These are phyloP conservation scores for Antennarius striatus DNA, from an alignment of 2,113 vertebrate genomes.

Conservation along the genomic window DNA sequence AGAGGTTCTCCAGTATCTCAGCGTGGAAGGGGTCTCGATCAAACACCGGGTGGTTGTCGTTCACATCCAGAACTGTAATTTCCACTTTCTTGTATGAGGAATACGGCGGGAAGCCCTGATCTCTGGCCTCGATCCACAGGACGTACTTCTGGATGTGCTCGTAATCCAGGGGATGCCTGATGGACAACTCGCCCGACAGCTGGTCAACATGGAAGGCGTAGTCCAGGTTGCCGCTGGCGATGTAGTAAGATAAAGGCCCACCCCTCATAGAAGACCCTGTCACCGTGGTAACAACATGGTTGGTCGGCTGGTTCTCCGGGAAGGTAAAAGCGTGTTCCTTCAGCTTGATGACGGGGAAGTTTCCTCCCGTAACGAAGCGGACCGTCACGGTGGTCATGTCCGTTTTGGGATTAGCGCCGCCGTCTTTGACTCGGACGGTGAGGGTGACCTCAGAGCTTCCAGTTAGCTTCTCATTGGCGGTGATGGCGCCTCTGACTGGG, in stretches of 20 bases:
- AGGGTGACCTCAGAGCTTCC: slow-evolving; percentile 91
- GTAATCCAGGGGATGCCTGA: slow-evolving; percentile 86
- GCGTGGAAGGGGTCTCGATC: slow-evolving; percentile 88
- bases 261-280: slow-evolving; percentile 87
- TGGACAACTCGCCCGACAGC: slow-evolving; percentile 89
- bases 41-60: slow-evolving; percentile 91
- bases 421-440: slow-evolving; percentile 89
- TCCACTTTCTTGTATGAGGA: slow-evolving; percentile 94
- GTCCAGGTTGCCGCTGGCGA: slow-evolving; percentile 94
- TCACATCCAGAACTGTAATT: slow-evolving; percentile 87
- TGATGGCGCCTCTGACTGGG: slow-evolving; percentile 89
- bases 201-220: slow-evolving; percentile 90
- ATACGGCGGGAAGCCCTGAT: slow-evolving; percentile 94
- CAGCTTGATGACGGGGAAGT: slow-evolving; percentile 88
- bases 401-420: slow-evolving; percentile 84
- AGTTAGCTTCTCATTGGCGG: slow-evolving; percentile 80
- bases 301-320: slow-evolving; percentile 87
- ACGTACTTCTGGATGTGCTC: slow-evolving; percentile 91
- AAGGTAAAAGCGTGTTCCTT: slow-evolving; percentile 87
- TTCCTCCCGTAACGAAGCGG: slow-evolving; percentile 87
- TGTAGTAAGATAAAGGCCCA: slow-evolving; percentile 90
- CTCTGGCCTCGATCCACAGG: slow-evolving; percentile 94
- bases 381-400: slow-evolving; percentile 94
- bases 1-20: slow-evolving; percentile 90
- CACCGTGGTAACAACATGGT: slow-evolving; percentile 86